Percentiles rank a stretch among this genome's conserved stretches.
Evolutionary conservation across 1,140 invertebrate genomes (phyloP).

Genomic region (Luehdorfia chinensis): DNA sequence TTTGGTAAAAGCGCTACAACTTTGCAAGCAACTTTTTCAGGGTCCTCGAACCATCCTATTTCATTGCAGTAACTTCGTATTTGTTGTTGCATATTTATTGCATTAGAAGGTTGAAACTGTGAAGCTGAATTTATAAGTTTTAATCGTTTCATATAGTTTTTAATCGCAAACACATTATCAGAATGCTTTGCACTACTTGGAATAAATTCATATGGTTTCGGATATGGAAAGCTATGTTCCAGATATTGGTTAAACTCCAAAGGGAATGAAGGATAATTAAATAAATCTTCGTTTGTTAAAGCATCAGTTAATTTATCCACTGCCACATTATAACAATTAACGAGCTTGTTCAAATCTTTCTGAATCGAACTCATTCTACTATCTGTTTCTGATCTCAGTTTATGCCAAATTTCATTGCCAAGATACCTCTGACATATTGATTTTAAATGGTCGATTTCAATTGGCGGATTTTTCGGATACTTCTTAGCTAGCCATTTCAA

Average conservation of each 20-base stretch:
- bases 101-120: constrained; percentile 40
- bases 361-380: constrained; percentile 64
- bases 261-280: constrained; percentile 66
- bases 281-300: constrained; percentile 75
- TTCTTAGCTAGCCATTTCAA: constrained; percentile 79
- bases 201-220: constrained; percentile 71
- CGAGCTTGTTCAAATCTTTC: constrained; percentile 78
- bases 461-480: constrained; percentile 70
- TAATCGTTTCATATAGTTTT: constrained; percentile 55
- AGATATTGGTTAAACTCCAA: constrained; percentile 64
- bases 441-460: constrained; percentile 79
- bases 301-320: constrained; percentile 80
- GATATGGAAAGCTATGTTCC: constrained; percentile 51
- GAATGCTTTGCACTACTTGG: constrained; percentile 50
- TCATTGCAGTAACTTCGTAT: constrained; percentile 63
- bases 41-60: constrained; percentile 66
- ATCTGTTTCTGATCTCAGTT: constrained; percentile 76
- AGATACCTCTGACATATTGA: constrained; percentile 78
- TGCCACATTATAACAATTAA: constrained; percentile 81
- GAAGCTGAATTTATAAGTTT: constrained; percentile 45
- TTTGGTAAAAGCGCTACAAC: constrained; percentile 58
- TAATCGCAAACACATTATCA: constrained; percentile 52
- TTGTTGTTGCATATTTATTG: constrained; percentile 49
- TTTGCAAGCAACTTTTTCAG: constrained; percentile 63
- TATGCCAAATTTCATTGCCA: constrained; percentile 82